These are phyloP conservation scores for Chaetops frenatus DNA, from an alignment of 2,113 vertebrate genomes.

Conservation along the genomic window DNA sequence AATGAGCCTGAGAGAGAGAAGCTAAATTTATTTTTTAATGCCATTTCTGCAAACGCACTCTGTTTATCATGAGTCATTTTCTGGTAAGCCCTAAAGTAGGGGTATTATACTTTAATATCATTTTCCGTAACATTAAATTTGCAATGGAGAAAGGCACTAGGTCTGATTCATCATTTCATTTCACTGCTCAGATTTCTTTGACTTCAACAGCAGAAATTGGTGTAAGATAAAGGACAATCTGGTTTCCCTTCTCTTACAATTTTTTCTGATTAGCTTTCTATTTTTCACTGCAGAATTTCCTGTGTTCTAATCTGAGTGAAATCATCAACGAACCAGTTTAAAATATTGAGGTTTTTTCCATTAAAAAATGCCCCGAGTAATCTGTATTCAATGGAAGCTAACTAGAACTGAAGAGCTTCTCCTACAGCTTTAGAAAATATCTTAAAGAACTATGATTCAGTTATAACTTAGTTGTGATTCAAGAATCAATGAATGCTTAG, in stretches of 20 bases:
- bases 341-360: neutral
- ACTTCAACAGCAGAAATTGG: neutral
- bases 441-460: neutral
- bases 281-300: neutral
- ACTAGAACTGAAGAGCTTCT: neutral
- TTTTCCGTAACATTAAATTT: conserved; percentile 62
- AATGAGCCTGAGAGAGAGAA: conserved; percentile 28
- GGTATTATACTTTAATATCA: conserved; percentile 56
- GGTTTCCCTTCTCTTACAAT: neutral
- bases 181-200: neutral
- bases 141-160: conserved; percentile 16
- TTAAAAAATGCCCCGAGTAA: neutral
- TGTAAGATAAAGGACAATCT: conserved; percentile 6
- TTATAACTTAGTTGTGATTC: neutral
- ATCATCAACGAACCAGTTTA: neutral
- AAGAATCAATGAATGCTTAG: neutral
- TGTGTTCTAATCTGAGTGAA: neutral
- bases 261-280: neutral
- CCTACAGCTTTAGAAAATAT: neutral
- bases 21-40: conserved; percentile 57
- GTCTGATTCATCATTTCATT: conserved; percentile 52
- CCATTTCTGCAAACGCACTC: conserved; percentile 12
- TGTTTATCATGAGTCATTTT: conserved; percentile 65
- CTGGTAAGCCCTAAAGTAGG: conserved; percentile 47
- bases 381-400: neutral